Evolutionary conservation across 92 coral and sea anemone genomes (phyloP).

Genomic region (Diadumene lineata): DNA sequence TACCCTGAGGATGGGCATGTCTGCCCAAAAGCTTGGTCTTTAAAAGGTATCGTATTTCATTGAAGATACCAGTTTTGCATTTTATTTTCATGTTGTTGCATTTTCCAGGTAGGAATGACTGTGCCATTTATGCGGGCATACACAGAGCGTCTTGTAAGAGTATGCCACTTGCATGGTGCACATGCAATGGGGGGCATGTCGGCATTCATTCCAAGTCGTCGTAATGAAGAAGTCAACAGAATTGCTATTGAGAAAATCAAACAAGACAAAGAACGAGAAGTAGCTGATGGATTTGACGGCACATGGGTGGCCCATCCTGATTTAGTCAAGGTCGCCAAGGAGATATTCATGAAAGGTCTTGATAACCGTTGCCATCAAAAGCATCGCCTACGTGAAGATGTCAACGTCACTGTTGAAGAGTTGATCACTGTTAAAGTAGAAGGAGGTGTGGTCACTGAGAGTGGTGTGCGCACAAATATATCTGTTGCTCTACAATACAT

Average conservation of each 20-base stretch:
- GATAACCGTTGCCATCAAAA: conserved; percentile 88
- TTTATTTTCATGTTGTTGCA: neutral
- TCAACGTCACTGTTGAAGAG: conserved; percentile 92
- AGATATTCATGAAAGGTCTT: conserved; percentile 78
- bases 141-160: conserved; percentile 93
- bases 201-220: conserved; percentile 95
- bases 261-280: conserved; percentile 94
- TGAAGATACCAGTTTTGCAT: too few species aligned
- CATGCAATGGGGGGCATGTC: conserved; percentile 99
- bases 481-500: conserved; percentile 84
- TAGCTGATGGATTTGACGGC: conserved; percentile 97
- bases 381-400: conserved; percentile 95
- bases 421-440: conserved; percentile 68
- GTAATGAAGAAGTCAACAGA: conserved; percentile 81
- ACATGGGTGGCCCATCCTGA: conserved; percentile 99
- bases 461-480: conserved; percentile 77
- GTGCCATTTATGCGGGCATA: conserved; percentile 95
- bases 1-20: too few species aligned
- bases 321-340: conserved; percentile 81
- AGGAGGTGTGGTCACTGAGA: conserved; percentile 89
- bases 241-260: conserved; percentile 85
- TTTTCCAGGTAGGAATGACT: conserved; percentile 78
- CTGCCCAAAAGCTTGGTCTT: too few species aligned
- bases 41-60: too few species aligned
- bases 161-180: conserved; percentile 94